Evolutionary conservation across 2,888 invertebrate species (phyloP).

Genomic region (Ligdia adustata): DNA sequence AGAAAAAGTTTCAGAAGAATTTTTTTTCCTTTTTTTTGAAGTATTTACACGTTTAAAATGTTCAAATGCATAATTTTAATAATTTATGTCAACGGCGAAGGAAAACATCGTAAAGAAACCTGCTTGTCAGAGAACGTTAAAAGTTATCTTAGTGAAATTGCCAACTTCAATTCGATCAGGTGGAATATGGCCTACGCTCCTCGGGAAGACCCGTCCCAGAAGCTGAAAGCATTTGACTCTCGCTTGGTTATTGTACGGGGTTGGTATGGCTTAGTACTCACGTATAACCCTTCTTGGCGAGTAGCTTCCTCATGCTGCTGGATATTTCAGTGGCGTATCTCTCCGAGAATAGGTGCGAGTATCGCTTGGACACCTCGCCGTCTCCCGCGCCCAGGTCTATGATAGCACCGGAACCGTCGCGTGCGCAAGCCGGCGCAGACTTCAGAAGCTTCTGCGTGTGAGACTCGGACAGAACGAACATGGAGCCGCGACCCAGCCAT

Average conservation of each 20-base stretch:
- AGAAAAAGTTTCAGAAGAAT: too few relatives aligned
- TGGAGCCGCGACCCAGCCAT: conserved; percentile 95
- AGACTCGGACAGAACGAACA: conserved; percentile 96
- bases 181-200: too few relatives aligned
- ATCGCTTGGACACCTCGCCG: conserved; percentile 94
- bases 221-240: not conserved
- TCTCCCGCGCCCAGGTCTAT: conserved; percentile 98
- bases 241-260: not conserved
- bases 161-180: too few relatives aligned
- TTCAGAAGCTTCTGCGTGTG: conserved; percentile 89
- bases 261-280: conserved; percentile 66
- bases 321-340: conserved; percentile 97
- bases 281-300: conserved; percentile 90
- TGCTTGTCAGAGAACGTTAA: too few relatives aligned
- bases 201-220: too few relatives aligned
- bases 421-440: conserved; percentile 41
- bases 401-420: conserved; percentile 62
- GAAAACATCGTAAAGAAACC: too few relatives aligned
- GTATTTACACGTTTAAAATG: too few relatives aligned
- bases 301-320: conserved; percentile 92
- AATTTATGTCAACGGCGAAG: too few relatives aligned
- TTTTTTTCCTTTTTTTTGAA: too few relatives aligned
- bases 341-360: conserved; percentile 88
- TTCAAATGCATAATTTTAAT: too few relatives aligned
- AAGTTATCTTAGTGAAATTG: too few relatives aligned